Conservation (phyloP, 2,113 vertebrate species). For the Sapajus apella region DNA sequence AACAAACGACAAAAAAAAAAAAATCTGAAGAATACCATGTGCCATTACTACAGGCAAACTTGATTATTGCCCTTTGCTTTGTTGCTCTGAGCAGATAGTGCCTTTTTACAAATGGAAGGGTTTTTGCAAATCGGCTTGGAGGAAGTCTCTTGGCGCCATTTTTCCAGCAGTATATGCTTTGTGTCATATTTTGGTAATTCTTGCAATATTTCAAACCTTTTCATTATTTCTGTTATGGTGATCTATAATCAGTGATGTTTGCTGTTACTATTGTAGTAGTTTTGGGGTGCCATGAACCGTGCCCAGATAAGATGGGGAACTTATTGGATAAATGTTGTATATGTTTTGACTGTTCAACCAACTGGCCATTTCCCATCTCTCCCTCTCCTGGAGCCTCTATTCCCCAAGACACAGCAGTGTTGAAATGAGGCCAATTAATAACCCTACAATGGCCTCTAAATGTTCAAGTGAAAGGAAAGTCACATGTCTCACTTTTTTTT, state of each 20-base stretch:
- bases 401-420: background rate
- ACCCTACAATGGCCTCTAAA: background rate
- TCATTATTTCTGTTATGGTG: background rate
- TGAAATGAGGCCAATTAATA: background rate
- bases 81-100: background rate
- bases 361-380: background rate
- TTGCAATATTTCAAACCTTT: background rate
- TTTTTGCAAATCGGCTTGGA: background rate
- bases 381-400: background rate
- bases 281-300: background rate
- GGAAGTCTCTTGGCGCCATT: background rate
- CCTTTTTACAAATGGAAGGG: background rate
- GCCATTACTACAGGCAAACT: background rate
- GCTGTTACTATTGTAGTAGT: background rate
- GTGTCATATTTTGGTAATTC: background rate
- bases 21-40: background rate
- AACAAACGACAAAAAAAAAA: background rate
- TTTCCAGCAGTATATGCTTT: background rate
- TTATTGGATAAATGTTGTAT: background rate
- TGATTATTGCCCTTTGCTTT: background rate
- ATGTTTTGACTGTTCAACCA: background rate
- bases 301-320: background rate
- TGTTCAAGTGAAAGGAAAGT: background rate
- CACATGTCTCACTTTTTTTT: background rate
- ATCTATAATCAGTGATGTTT: background rate